A percentile compares a stretch with the other conserved stretches of the same genome.
These are phyloP conservation scores for Channallabes apus DNA, from an alignment of 2,797 vertebrate species.

Conservation along the genomic window DNA sequence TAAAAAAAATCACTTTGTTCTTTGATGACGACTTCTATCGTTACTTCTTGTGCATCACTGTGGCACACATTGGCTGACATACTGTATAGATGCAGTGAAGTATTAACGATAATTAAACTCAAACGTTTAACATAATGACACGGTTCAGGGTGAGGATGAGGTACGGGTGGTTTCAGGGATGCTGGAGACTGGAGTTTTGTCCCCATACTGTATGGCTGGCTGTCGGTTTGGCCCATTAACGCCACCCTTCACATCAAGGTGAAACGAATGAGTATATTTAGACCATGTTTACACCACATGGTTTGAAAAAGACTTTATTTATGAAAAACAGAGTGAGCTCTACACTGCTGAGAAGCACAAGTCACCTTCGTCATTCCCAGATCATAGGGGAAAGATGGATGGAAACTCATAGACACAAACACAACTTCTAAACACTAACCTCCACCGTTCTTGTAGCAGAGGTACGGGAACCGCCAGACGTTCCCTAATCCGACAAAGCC, in stretches of 20 bases:
- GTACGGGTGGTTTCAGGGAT: neutral
- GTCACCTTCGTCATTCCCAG: constrained; percentile 19
- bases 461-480: constrained; percentile 97
- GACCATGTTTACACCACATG: constrained; percentile 36
- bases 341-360: constrained; percentile 8
- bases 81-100: neutral
- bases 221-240: neutral
- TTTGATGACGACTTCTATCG: too few relatives aligned
- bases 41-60: neutral
- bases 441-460: constrained; percentile 99
- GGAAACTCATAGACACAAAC: neutral
- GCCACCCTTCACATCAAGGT: constrained; percentile 24
- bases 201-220: neutral
- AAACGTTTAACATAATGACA: neutral
- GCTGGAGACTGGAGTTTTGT: neutral
- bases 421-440: constrained; percentile 71
- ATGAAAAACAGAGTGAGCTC: constrained; percentile 25
- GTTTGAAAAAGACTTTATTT: constrained; percentile 16
- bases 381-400: neutral
- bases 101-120: neutral
- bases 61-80: neutral
- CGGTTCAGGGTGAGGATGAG: neutral
- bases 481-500: constrained; percentile 98
- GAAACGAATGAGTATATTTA: constrained; percentile 17
- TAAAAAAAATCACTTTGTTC: neutral